Evolutionary conservation across 1,140 invertebrate genomes (phyloP).

Genomic region (Palaemon carinicauda): DNA sequence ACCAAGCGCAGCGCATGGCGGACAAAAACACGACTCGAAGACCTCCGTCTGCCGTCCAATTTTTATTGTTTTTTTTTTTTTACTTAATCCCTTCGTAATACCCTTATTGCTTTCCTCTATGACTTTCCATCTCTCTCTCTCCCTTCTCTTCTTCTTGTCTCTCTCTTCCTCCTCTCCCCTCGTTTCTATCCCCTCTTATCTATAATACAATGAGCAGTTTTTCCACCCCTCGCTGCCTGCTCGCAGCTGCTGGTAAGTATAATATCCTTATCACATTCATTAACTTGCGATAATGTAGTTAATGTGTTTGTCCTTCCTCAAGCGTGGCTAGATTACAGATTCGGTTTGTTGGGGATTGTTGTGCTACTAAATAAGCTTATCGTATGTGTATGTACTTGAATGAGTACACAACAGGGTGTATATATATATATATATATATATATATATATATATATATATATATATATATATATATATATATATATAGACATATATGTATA

Average conservation of each 20-base stretch:
- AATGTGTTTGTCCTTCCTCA: no score
- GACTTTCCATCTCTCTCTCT: background rate
- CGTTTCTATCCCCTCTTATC: background rate
- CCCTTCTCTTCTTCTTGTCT: background rate
- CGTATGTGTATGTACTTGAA: no score
- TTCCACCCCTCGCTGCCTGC: background rate
- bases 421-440: background rate
- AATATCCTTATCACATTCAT: background rate
- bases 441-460: background rate
- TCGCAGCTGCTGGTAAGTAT: background rate
- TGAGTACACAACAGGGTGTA: no score
- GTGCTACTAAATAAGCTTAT: no score
- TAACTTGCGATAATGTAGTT: background rate
- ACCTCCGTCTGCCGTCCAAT: no score
- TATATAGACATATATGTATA: background rate
- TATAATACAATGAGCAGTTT: background rate
- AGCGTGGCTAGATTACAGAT: background rate
- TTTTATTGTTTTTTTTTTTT: no score
- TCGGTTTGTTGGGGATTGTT: background rate
- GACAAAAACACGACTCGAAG: no score
- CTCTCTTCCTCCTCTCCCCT: background rate
- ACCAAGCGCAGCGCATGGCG: no score
- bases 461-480: background rate
- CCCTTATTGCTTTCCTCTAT: no score
- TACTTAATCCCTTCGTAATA: no score